Conservation (phyloP, 2,113 vertebrate genomes). For the Eptatretus burgeri region DNA sequence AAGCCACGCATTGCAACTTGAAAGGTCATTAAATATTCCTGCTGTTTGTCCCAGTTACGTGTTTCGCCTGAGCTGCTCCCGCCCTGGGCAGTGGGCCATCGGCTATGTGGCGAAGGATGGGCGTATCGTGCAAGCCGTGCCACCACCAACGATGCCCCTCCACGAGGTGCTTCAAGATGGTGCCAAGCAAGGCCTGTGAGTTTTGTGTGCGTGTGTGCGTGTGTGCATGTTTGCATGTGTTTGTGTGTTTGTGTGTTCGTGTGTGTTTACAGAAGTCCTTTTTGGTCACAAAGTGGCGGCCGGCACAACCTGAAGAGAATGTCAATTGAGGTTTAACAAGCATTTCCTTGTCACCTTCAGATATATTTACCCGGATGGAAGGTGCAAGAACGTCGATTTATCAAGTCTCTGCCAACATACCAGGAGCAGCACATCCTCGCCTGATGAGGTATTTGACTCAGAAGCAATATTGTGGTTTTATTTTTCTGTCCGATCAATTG, state of each 20-base stretch:
- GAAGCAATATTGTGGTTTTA: too few species aligned
- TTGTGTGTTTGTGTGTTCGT: too few species aligned
- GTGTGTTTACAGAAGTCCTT: background rate
- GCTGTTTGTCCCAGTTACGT: constrained; percentile 24
- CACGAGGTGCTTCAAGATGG: constrained; percentile 31
- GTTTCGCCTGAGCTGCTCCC: constrained; percentile 45
- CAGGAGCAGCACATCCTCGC: too few species aligned
- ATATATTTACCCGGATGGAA: constrained; percentile 38
- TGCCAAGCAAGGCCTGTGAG: constrained; percentile 31
- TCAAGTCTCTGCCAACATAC: constrained; percentile 15
- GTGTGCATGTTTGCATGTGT: too few species aligned
- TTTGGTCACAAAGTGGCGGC: background rate
- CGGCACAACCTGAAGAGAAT: too few species aligned
- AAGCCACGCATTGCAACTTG: too few species aligned
- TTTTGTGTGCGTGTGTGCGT: background rate
- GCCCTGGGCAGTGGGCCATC: constrained; percentile 47
- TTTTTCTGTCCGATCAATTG: too few species aligned
- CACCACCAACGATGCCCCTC: constrained; percentile 22
- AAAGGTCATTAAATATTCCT: background rate
- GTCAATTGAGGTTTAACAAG: too few species aligned
- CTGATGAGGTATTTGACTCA: too few species aligned
- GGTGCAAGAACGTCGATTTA: constrained; percentile 30
- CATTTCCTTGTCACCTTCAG: constrained; percentile 15
- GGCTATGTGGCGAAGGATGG: constrained; percentile 29
- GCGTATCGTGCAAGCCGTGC: constrained; percentile 35